Evolutionary conservation across 2,113 vertebrate genomes (phyloP).

Genomic region (Corapipo altera): DNA sequence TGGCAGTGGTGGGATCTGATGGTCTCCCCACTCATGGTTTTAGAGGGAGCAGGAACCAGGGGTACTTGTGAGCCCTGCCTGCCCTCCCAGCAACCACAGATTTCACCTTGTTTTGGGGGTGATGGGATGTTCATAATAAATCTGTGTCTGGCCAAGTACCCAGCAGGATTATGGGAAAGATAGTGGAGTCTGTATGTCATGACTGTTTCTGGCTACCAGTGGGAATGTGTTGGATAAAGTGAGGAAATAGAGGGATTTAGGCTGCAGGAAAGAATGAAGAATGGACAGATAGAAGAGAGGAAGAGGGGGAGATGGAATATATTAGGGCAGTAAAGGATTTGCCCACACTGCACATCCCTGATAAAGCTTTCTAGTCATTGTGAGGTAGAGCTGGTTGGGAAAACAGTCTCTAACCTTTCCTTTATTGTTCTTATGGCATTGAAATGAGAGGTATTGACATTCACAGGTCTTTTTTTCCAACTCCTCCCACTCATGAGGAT

Average conservation of each 20-base stretch:
- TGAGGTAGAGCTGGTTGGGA: not conserved
- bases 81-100: not conserved
- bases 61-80: not conserved
- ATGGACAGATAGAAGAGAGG: not conserved
- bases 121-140: not conserved
- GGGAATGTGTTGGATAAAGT: not conserved
- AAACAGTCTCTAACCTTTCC: not conserved
- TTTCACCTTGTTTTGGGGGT: accelerated
- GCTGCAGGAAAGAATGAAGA: not conserved
- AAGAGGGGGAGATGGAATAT: not conserved
- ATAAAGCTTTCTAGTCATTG: not conserved
- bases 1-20: not conserved
- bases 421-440: not conserved
- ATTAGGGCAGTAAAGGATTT: not conserved
- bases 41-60: not conserved
- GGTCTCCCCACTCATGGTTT: accelerated
- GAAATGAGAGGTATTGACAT: not conserved
- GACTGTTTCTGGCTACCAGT: not conserved
- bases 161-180: not conserved
- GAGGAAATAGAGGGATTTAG: not conserved
- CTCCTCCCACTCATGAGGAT: not conserved
- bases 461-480: not conserved
- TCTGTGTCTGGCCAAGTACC: not conserved
- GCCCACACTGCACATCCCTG: not conserved
- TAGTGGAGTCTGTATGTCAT: not conserved